Evolutionary conservation across 2,797 vertebrate species (phyloP), one percentile per base, ranked within the genome.

Genomic region (Bovichtus variegatus): DNA sequence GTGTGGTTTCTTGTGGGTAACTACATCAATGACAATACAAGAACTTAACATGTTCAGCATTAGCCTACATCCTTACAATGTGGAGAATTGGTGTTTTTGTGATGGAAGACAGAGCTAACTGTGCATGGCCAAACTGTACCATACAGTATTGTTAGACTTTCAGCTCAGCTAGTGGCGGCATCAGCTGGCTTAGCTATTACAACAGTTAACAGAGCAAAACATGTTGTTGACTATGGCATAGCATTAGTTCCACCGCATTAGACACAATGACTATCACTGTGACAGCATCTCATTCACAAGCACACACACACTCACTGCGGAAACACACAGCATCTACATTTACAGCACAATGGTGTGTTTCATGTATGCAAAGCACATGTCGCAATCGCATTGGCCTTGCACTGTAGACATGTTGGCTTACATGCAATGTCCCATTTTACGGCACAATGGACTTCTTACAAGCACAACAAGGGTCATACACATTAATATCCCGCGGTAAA

Each of bases 161-260:
- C 75, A 62, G 88, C 91, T 76, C 80, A 36, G 83, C 89, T 81
- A 38, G 83, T 13, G 75, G 80, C 71, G 77, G 40, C 54, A 86
- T 93, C 85, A 84, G 81, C 91, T 73, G 86, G 85, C 86, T 84
- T 82, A 21, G 88, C 84, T 85, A 90, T 92, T 92, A 90, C 91
- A 89, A 81, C 85, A 64, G 90, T 88, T 91, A 93, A 87, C 91
- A 91, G 88, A 89, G 91, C 91, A 92, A 89, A 88, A 89, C 91
- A 81, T 92, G 93, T 87, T 91, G 91, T 91, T 92, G 89, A 91
- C 90, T 91, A 84, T 86, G 89, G 86, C 85, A 78, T 58, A 21
- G 80, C 89, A 93, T 94, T 92, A 93, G 92, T 93, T 93, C 91
- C 91, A 90, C 81, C 50, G 73, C 92, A 93, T 94, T 94, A 93